Base-by-base conservation (phyloP, 2,797 vertebrate genomes). In the Caiman crocodilus region DNA sequence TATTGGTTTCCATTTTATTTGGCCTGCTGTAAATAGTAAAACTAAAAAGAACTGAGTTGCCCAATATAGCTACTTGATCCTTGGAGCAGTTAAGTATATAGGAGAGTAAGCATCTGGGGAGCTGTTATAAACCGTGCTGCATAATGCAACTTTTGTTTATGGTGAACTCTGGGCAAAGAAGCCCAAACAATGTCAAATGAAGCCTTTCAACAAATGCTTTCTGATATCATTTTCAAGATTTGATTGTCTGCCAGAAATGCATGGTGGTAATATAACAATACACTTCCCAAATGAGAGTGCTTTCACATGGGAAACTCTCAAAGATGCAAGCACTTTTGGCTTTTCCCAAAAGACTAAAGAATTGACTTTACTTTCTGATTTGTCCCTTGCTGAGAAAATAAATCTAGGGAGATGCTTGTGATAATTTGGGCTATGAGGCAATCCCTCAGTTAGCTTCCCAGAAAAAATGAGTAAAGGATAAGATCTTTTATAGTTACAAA, bases 41-140 rank as follows among this genome's bases (percentile, higher is more conserved):
- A 30, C 82, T 88, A 71, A 59, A 92, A 93, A 82, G 76, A 90
- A 87, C 7, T 74, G 57, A 90, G 59, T 61, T 85, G 90, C 84
- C 26, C 55, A 42, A 73, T 18, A 28, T 35, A 87, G 32, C 55
- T 76, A 15, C 42, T 91, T 87, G 89, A 26, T 89, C 93, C 60
- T 73, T 85, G 91, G 84, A 84, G 28, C 92, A 89, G n/a, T 73
- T 90, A 89, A 69, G 9, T 21, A 79, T 85, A 82, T 57, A n/a
- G 4, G 58, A 75, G 55, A 79, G 28, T 57, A 58, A 77, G 79
- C 35, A 79, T 71, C 1, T 2, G 55, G 76, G 20, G 69, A 67
- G 11, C 14, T 85, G n/a, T 42, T 75, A 58, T 35, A 76, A 42
- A 17, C 30, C 65, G 26, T 7, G 17, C 20, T 30, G 71, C 4